Evolutionary conservation across 1,140 invertebrate genomes (phyloP), one percentile per base, ranked within the genome.

Genomic region (Hylyphantes graminicola): DNA sequence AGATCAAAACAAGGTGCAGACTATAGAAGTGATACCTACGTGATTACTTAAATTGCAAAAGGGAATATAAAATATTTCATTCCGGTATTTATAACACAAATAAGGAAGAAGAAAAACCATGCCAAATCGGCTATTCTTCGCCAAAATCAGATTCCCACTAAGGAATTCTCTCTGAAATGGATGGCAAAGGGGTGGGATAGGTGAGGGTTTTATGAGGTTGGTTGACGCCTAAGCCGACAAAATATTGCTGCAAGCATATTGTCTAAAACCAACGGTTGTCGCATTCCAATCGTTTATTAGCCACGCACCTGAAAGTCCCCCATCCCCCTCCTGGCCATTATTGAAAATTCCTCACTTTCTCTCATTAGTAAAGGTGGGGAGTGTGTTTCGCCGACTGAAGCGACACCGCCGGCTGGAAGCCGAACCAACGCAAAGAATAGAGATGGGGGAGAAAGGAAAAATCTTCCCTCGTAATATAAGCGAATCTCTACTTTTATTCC

Each of bases 231-330:
- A 65, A 72, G 77, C 77, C 78, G 85, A 80, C 85, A 85, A 85
- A 85, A 85, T 85, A 85, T 85, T 85, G 85, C 85, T 85, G 85
- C 85, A 85, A 85, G 85, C 85, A 85, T 85, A 85, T 85, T 85
- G 85, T 85, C 85, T 81, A 85, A 85, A 85, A 85, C 78, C 85
- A 85, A 85, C 85, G 65, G 85, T 85, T 85, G 85, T 85, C 78
- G 85, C 85, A 85, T 85, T 80, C 85, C 85, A 19, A 68, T 78
- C 85, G 57, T 76, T 85, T 85, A 85, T 85, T 85, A 85, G 85
- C 85, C 75, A 54, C 78, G 68, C 53, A 64, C 83, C 48, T 61
- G 79, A 77, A 76, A 77, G 35, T 35, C 35, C 35, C 35, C 68
- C 76, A 21, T 68, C 55, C 13, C 63, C 57, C 85, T 70, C 72